Evolutionary conservation across 2,113 vertebrate species (phyloP).

Genomic region (Antechinus flavipes): DNA sequence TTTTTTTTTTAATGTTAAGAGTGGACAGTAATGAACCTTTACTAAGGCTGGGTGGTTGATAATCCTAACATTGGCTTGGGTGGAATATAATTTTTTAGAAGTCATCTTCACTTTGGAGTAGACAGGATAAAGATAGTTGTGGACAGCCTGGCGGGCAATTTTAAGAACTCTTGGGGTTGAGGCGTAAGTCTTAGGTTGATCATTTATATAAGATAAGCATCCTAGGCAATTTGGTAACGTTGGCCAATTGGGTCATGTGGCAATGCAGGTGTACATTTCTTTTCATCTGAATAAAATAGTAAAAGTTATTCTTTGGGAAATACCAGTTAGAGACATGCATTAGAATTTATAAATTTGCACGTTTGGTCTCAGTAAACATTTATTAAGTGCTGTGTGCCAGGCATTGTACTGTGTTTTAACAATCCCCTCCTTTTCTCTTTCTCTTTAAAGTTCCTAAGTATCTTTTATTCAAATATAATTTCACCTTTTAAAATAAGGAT

Average conservation of each 20-base stretch:
- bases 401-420: constrained; percentile 17
- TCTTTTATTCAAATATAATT: neutral
- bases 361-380: neutral
- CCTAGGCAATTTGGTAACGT: neutral
- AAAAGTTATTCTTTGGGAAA: constrained; percentile 12
- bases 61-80: neutral
- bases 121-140: neutral
- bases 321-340: neutral
- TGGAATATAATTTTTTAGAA: neutral
- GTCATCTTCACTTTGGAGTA: neutral
- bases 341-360: neutral
- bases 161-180: neutral
- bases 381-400: neutral
- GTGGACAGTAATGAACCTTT: neutral
- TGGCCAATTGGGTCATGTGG: neutral
- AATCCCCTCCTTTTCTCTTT: neutral
- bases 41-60: neutral
- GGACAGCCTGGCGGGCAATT: too few species aligned
- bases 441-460: constrained; percentile 18
- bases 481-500: constrained; percentile 8
- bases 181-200: neutral
- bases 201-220: neutral
- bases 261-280: constrained; percentile 16
- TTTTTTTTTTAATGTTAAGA: constrained; percentile 22
- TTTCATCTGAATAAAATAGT: neutral